Evolutionary conservation across 2,113 vertebrate genomes (phyloP).

Genomic region (Trachemys scripta): DNA sequence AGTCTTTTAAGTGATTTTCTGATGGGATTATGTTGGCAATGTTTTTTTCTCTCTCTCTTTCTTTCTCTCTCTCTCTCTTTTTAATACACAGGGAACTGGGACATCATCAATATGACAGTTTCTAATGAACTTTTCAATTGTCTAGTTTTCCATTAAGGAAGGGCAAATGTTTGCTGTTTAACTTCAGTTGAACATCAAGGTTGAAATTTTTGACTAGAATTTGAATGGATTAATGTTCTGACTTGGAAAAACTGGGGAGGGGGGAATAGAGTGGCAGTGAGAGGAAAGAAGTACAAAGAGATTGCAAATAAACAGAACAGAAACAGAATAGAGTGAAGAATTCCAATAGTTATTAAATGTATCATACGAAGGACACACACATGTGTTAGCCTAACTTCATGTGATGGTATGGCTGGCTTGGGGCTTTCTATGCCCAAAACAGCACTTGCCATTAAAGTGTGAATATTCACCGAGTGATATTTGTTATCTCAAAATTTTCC

Average conservation of each 20-base stretch:
- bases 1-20: slow-evolving; percentile 50
- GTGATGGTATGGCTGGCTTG: not conserved
- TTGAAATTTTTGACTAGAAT: not conserved
- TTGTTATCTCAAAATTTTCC: not conserved
- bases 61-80: not conserved
- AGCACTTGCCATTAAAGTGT: not conserved
- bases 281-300: not conserved
- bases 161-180: not conserved
- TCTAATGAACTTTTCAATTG: slow-evolving; percentile 42
- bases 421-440: not conserved
- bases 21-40: slow-evolving; percentile 7
- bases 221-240: not conserved
- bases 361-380: not conserved
- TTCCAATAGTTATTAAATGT: not conserved
- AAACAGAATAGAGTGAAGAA: not conserved
- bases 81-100: not conserved
- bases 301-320: not conserved
- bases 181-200: not conserved
- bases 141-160: not conserved
- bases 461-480: not conserved
- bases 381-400: not conserved
- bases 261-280: not conserved
- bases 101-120: slow-evolving; percentile 24
- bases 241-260: not conserved
- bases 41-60: slow-evolving; percentile 3